Conservation (phyloP, 2,888 invertebrate species). For the Strigamia maritima region DNA sequence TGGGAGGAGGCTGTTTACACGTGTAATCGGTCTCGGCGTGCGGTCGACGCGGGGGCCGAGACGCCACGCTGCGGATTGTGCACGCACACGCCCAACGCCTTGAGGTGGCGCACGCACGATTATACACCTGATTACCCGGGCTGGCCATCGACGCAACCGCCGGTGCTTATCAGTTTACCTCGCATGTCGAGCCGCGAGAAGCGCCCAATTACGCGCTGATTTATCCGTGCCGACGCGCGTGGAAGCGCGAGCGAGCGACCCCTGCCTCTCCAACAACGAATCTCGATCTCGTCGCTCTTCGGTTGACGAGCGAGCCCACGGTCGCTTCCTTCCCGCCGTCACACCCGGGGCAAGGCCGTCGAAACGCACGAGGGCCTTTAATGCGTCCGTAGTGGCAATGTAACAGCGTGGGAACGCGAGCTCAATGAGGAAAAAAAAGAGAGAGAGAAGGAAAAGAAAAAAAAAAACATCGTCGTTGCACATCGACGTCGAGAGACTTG, state of each 20-base stretch:
- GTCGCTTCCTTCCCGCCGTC: constrained; percentile 8
- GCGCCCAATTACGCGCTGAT: constrained; percentile 36
- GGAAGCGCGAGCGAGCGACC: no score
- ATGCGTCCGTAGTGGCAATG: not conserved
- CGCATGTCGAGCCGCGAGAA: not conserved
- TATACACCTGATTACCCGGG: constrained; percentile 36
- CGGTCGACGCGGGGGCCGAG: constrained; percentile 23
- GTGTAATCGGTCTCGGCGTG: constrained; percentile 23
- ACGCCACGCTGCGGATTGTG: constrained; percentile 13
- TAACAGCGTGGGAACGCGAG: not conserved
- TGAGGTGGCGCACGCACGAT: constrained; percentile 36
- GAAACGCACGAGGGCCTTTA: constrained; percentile 2
- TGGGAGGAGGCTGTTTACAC: constrained; percentile 9
- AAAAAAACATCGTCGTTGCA: not conserved
- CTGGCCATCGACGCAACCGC: constrained; percentile 24
- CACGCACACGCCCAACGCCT: constrained; percentile 26
- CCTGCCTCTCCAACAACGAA: no score
- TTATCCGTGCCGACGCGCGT: constrained; percentile 28
- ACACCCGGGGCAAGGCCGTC: constrained; percentile 13
- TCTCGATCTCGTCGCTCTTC: no score
- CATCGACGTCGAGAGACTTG: constrained; percentile 14
- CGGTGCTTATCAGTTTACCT: constrained; percentile 34
- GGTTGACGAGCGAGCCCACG: no score
- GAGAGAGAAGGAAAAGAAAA: not conserved
- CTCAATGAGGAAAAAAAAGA: not conserved